These are phyloP conservation scores for Stegana nigrithorax DNA, from an alignment of 2,888 invertebrate species.

Conservation along the genomic window DNA sequence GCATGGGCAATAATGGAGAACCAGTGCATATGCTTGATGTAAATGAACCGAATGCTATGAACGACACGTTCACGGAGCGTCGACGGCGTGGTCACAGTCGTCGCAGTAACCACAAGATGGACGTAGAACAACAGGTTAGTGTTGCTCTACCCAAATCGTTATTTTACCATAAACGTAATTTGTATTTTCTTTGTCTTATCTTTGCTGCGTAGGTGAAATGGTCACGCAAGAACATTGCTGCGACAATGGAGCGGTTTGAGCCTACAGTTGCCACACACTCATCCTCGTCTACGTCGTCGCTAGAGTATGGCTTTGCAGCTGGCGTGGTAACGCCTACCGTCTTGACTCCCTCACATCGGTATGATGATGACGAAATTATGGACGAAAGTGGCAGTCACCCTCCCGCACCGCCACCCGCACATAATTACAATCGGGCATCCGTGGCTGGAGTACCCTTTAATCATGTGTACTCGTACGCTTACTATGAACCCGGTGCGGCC, in stretches of 20 bases:
- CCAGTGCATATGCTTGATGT: slow-evolving; percentile 52
- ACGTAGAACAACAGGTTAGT: slow-evolving; percentile 66
- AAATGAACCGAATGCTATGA: slow-evolving; percentile 1
- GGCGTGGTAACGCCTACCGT: slow-evolving; percentile 62
- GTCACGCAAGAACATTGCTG: slow-evolving; percentile 75
- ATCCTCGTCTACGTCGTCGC: slow-evolving; percentile 57
- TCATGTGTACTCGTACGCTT: slow-evolving; percentile 84
- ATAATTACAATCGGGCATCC: slow-evolving; percentile 41
- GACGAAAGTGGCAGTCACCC: slow-evolving; percentile 5
- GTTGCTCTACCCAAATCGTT: not conserved
- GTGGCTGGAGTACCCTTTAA: slow-evolving; percentile 52
- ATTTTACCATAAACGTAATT: not conserved
- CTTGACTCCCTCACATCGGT: slow-evolving; percentile 55
- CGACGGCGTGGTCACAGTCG: slow-evolving; percentile 63
- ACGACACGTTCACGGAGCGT: slow-evolving; percentile 63
- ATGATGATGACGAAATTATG: slow-evolving; percentile 30
- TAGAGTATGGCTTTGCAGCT: slow-evolving; percentile 66
- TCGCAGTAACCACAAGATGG: slow-evolving; percentile 67
- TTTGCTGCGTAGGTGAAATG: slow-evolving; percentile 69
- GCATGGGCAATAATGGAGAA: slow-evolving; percentile 45
- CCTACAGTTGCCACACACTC: slow-evolving; percentile 64
- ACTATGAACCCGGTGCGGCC: slow-evolving; percentile 79
- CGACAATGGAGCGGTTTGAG: slow-evolving; percentile 76
- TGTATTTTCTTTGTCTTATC: not conserved
- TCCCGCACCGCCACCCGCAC: slow-evolving; percentile 10